phyloP scores from a whole-genome alignment of 2,113 vertebrate species.

The Nothoprocta perdicaria region DNA sequence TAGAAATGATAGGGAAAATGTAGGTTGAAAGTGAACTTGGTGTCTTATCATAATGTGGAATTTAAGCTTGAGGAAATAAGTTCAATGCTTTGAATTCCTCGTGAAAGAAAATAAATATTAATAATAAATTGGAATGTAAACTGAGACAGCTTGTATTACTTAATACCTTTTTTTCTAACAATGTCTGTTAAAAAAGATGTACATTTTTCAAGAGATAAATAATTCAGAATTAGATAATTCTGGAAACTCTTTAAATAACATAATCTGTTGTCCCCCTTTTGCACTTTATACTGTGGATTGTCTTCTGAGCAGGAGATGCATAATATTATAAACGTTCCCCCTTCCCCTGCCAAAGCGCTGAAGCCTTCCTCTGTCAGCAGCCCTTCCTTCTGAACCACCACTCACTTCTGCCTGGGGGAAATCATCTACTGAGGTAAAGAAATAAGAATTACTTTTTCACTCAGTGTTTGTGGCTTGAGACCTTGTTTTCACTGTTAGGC shows the following conservation, averaged over 20 bases:
- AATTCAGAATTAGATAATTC: constrained; percentile 2
- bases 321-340: background rate
- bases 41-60: background rate
- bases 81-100: constrained; percentile 1
- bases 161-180: constrained; percentile 21
- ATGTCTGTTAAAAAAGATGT: background rate
- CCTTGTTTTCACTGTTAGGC: background rate
- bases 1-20: background rate
- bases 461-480: background rate
- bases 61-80: background rate
- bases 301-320: background rate
- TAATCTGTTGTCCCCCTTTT: constrained; percentile 6
- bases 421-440: background rate
- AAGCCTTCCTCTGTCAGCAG: background rate
- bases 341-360: background rate
- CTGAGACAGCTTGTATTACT: constrained; percentile 31
- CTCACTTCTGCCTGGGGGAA: background rate
- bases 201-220: background rate
- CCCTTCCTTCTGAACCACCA: background rate
- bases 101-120: constrained; percentile 38
- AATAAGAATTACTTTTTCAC: background rate
- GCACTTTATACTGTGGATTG: background rate
- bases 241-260: constrained; percentile 15
- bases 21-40: background rate
- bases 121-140: constrained; percentile 48